Conservation (phyloP, 1,140 invertebrate species). For the Drosophila prosaltans region DNA sequence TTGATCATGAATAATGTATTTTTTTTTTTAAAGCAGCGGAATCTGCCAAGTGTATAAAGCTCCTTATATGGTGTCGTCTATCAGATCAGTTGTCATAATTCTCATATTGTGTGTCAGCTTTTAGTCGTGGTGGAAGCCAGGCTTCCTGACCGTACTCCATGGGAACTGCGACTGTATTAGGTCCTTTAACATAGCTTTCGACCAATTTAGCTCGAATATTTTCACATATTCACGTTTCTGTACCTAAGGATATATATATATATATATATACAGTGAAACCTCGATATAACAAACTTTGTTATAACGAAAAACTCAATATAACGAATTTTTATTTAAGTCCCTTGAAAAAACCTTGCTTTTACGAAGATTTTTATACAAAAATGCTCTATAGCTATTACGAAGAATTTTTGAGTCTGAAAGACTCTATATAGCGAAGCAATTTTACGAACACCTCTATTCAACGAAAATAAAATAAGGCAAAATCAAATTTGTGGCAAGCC, state of each 20-base stretch:
- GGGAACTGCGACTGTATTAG: constrained; percentile 53
- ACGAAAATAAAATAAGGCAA: too few species aligned
- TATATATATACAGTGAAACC: not conserved
- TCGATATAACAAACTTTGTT: too few species aligned
- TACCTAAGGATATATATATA: not conserved
- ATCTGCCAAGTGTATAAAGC: constrained; percentile 75
- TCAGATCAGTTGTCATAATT: constrained; percentile 81
- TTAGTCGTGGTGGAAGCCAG: not conserved
- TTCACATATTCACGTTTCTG: not conserved
- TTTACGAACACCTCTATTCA: too few species aligned
- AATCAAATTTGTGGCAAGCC: too few species aligned
- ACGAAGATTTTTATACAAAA: too few species aligned
- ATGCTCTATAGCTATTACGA: too few species aligned
- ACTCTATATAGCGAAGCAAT: too few species aligned
- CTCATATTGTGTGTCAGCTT: constrained; percentile 68
- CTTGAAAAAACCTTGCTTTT: too few species aligned
- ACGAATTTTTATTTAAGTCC: too few species aligned
- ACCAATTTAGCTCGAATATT: not conserved
- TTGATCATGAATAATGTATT: constrained; percentile 74
- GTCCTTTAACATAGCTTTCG: constrained; percentile 23
- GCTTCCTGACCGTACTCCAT: constrained; percentile 28
- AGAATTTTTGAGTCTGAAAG: too few species aligned
- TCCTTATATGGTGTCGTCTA: constrained; percentile 80
- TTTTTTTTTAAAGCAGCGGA: constrained; percentile 43
- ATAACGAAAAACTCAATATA: too few species aligned